A percentile compares a stretch with the other conserved stretches of the same genome.
Conservation (phyloP, 2,113 vertebrate genomes). For the Beaufortia kweichowensis region DNA sequence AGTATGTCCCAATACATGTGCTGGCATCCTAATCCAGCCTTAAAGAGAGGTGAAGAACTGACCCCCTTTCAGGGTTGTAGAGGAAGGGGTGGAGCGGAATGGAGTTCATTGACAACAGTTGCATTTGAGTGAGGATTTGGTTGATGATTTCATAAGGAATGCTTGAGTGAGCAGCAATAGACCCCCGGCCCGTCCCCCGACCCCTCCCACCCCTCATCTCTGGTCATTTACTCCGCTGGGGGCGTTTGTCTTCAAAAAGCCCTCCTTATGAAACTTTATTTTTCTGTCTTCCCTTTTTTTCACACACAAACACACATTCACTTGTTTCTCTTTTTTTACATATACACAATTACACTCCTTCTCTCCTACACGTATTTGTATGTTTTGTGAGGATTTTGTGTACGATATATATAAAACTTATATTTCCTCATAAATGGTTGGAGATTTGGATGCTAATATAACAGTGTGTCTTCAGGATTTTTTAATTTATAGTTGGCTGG, state of each 20-base stretch:
- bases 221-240: conserved; percentile 58
- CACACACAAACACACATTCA: conserved; percentile 19
- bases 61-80: conserved; percentile 50
- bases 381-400: conserved; percentile 38
- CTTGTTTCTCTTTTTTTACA: conserved; percentile 1
- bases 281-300: conserved; percentile 29
- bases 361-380: conserved; percentile 23
- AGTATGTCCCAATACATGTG: conserved; percentile 36
- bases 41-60: conserved; percentile 39
- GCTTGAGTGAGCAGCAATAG: conserved; percentile 66
- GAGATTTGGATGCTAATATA: too few species aligned
- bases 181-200: conserved; percentile 21
- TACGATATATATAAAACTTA: neutral
- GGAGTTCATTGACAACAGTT: conserved; percentile 68
- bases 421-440: too few species aligned
- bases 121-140: conserved; percentile 67
- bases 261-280: conserved; percentile 31
- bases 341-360: conserved; percentile 27
- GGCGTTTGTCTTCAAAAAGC: conserved; percentile 47
- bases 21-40: conserved; percentile 44
- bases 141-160: conserved; percentile 72
- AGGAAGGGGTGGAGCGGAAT: conserved; percentile 34
- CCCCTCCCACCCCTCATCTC: conserved; percentile 41
- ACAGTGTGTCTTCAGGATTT: too few species aligned
- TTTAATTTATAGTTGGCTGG: too few species aligned